phyloP scores from a whole-genome alignment of 2,797 vertebrate genomes.

The Neostethus bicornis region DNA sequence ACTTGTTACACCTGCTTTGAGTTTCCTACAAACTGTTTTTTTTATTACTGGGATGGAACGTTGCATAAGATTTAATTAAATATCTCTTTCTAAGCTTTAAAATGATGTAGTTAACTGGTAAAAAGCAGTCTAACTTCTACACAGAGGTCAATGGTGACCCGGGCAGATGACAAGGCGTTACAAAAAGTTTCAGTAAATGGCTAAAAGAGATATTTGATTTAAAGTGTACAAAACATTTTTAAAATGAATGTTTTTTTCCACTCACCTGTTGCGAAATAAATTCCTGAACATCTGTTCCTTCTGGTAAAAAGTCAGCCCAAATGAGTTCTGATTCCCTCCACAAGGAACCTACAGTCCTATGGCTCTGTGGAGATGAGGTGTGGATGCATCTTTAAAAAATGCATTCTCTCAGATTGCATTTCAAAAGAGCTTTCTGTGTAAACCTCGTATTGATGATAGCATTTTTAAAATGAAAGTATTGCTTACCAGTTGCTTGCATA shows the following conservation, averaged over 20 bases:
- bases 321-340: slow-evolving; percentile 92
- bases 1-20: too few relatives aligned
- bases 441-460: background rate
- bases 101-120: too few relatives aligned
- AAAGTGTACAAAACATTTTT: background rate
- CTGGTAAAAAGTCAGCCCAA: slow-evolving; percentile 90
- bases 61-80: too few relatives aligned
- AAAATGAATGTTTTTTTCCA: background rate
- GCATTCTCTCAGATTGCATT: too few relatives aligned
- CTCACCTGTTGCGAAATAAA: slow-evolving; percentile 92
- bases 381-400: too few relatives aligned
- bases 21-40: too few relatives aligned
- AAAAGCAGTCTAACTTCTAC: too few relatives aligned
- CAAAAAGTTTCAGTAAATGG: background rate
- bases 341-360: slow-evolving; percentile 93
- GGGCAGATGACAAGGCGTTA: background rate
- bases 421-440: too few relatives aligned
- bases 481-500: slow-evolving; percentile 99
- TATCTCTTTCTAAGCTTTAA: too few relatives aligned
- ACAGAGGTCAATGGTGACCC: too few relatives aligned
- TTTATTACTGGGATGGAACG: too few relatives aligned
- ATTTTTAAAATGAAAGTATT: slow-evolving; percentile 2
- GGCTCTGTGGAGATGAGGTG: slow-evolving; percentile 84
- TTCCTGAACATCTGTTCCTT: slow-evolving; percentile 89
- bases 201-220: background rate